phyloP scores from a whole-genome alignment of 2,888 invertebrate genomes.

The Drosophila mimetica region DNA sequence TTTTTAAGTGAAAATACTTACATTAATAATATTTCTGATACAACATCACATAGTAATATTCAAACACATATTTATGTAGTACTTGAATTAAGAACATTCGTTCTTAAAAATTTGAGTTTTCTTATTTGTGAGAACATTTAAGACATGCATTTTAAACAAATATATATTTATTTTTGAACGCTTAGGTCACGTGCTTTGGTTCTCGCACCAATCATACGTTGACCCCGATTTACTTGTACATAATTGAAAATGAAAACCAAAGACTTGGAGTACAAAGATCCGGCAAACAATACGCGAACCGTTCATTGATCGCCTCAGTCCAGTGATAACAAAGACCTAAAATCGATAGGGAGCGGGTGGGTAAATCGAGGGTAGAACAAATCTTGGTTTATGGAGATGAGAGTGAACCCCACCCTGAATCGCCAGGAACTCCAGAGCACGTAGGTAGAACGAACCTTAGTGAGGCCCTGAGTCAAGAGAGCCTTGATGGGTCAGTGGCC shows the following conservation, averaged over 20 bases:
- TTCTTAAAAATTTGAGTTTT: no score
- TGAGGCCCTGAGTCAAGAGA: constrained; percentile 8
- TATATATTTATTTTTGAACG: no score
- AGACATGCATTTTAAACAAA: no score
- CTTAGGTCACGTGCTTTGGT: neutral
- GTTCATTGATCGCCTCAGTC: constrained; percentile 7
- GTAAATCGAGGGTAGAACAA: neutral
- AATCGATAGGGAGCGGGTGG: neutral
- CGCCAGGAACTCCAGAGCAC: constrained; percentile 8
- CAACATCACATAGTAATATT: no score
- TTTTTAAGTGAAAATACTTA: no score
- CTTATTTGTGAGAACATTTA: no score
- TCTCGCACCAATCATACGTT: neutral
- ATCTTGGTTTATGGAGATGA: constrained; percentile 17
- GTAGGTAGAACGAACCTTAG: constrained; percentile 12
- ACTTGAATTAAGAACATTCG: no score
- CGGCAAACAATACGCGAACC: constrained; percentile 5
- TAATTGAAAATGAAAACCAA: neutral
- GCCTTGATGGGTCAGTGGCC: constrained; percentile 45
- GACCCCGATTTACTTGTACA: neutral
- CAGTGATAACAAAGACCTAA: constrained; percentile 18
- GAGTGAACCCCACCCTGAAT: constrained; percentile 17
- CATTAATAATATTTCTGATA: no score
- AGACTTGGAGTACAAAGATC: constrained; percentile 6
- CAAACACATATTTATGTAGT: no score